Evolutionary conservation across 2,888 invertebrate genomes (phyloP).

Genomic region (Schizotus pectinicornis): DNA sequence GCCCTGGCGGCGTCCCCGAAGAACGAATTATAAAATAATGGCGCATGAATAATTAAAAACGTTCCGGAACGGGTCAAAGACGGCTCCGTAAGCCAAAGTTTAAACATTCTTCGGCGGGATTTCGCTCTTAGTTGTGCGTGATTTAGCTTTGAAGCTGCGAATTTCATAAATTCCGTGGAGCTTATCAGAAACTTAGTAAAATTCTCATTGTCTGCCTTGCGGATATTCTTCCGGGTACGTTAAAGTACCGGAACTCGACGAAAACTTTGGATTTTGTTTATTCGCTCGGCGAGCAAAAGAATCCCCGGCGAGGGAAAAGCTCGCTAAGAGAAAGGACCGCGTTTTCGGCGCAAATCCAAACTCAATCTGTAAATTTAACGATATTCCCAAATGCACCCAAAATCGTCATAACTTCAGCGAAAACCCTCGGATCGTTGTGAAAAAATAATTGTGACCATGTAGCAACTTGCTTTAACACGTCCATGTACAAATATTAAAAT

Average conservation of each 20-base stretch:
- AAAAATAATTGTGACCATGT: conserved; percentile 17
- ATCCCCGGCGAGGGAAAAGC: conserved; percentile 9
- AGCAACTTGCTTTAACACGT: no score
- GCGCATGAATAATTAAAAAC: conserved; percentile 42
- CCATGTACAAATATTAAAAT: no score
- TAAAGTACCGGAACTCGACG: conserved; percentile 25
- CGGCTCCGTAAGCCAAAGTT: conserved; percentile 36
- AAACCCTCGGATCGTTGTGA: not conserved
- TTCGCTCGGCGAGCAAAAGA: conserved; percentile 19
- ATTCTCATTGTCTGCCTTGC: conserved; percentile 36
- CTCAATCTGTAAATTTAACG: conserved; percentile 18
- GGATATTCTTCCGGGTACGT: conserved; percentile 32
- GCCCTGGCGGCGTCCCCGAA: conserved; percentile 36
- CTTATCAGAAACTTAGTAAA: conserved; percentile 37
- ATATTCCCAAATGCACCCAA: conserved; percentile 1
- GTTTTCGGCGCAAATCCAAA: no score
- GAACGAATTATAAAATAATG: conserved; percentile 44
- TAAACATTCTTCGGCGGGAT: conserved; percentile 41
- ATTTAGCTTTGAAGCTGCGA: conserved; percentile 41
- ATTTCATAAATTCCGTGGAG: conserved; percentile 39
- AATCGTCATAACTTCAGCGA: conserved; percentile 1
- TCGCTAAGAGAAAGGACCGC: not conserved
- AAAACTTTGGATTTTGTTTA: conserved; percentile 31
- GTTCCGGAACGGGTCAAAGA: conserved; percentile 31
- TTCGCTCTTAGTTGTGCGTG: conserved; percentile 40